Base-by-base conservation (phyloP, 2,113 vertebrate species). In the Plotosus lineatus region DNA sequence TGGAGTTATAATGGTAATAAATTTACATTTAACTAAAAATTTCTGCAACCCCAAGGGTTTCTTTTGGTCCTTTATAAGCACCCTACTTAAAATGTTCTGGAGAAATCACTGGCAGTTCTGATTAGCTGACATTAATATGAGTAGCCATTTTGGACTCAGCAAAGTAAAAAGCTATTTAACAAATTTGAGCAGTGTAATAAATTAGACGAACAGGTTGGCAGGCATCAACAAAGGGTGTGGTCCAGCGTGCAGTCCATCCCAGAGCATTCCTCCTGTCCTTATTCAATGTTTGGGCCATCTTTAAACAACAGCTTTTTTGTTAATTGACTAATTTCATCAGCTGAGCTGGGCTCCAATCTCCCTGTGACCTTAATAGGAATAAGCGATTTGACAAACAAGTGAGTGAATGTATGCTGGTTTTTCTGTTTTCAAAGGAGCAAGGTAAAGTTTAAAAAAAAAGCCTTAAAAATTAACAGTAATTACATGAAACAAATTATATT, bases 221-320 rank as follows among this genome's bases (percentile, higher is more conserved):
- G 51, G 11, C 28, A 61, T 63, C 1, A 11, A 51, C 65, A 74
- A 69, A 79, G 71, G 86, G 77, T 17, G 46, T 23, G 75, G 53
- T 40, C 40, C 58, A 84, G 68, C 55, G 78, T 78, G 58, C 50
- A 65, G 46, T 44, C 21, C 31, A 53, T 71, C 51, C 71, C 75
- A 75, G 36, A 44, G 31, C 19, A 48, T 60, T 28, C 44, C 75
- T 75, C 88, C 85, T 86, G 87, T 90, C 88, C 89, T 88, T 88
- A 46, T 89, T 90, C 6, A 10, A 73, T 65, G 7, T 65, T 38
- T 38, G 19, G 6, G 19, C 3, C 17, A 61, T 7, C 14, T 6
- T 0, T 61, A 15, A 61, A 31, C 58, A 33, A 33, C 28, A 60
- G 31, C 58, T 33, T 33, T 61, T 61, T 61, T 61, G 1, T 31